Evolutionary conservation across 2,797 vertebrate genomes (phyloP), one percentile per base, ranked within the genome.

Genomic region (Aselliscus stoliczkanus): DNA sequence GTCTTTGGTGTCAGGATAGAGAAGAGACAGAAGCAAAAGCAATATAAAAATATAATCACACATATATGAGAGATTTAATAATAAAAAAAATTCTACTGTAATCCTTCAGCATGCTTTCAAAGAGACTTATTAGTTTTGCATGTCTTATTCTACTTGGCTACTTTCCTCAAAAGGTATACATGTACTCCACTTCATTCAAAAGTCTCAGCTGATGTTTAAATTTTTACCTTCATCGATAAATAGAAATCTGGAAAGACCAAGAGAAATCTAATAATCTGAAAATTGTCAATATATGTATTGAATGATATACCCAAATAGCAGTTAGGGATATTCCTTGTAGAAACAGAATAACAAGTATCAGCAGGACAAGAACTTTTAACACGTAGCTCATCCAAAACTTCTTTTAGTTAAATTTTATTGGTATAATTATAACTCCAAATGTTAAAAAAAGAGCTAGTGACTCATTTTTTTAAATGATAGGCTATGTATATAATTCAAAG

Each of bases 21-120:
- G 39, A 96, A 93, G 34, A 90, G 37, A 37, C n/a, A 95, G 65
- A 88, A 79, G 44, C 60, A 92, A 94, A 94, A 96, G 34, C 60
- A 92, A 50, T n/a, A 84, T 64, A 62, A 92, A 92, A 94, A 34
- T 76, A 76, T 47, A 92, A 73, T 39, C 44, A 91, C 7, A 65
- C 5, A 88, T 1, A 96, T 12, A 37, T 9, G 77, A 77, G 54
- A 54, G 37, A 92, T 56, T 58, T 76, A 92, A 84, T 44, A 47
- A 75, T 50, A 75, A 64, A 62, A 69, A 64, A 96, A 93, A 50
- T 52, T 76, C 47, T 82, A 89, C 54, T 76, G 54, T 50, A 82
- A 90, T 69, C 47, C 54, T 2, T 76, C 50, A 81, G 9, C 47
- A 44, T 80, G 18, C 52, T 92, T 77, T 93, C 62, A 80, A 62